Evolutionary conservation across 2,113 vertebrate species (phyloP), one percentile per base, ranked within the genome.

Genomic region (Propithecus coquereli): DNA sequence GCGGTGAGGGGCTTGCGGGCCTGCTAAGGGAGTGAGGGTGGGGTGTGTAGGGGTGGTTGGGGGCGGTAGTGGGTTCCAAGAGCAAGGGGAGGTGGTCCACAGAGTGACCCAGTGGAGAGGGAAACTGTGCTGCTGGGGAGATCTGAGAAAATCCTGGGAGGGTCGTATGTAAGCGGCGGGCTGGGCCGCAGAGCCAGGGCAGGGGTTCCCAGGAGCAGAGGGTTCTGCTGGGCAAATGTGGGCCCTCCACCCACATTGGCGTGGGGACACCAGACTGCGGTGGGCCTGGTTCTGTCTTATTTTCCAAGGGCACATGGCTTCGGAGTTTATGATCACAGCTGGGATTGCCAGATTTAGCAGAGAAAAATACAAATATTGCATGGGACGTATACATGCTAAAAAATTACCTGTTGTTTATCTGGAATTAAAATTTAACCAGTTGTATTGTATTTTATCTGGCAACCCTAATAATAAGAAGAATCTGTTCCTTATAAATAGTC

Each of bases 91-190:
- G 59, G 59, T 25, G 76, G 63, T 8, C 6, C 68, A 17, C 54
- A 7, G 2, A 6, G 12, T 6, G 40, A 10, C 27, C 54, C 70
- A 0, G 30, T 65, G 68, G 23, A 61, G 43, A 34, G 12, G 20
- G 54, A 57, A 57, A 8, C 54, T 20, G 5, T 22, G 54, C 54
- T 22, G 54, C 20, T 20, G 2, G 3, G 0, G 22, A 2, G 47
- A 37, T 40, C 14, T 0, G 1, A 4, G 14, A 37, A 6, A 10
- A 43, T n/a, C 45, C 13, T 2, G 3, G 9, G 1, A 30, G 32
- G 30, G 6, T n/a, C 71, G 6, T 30, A 0, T 6, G 22, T 18
- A 22, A 32, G 52, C 6, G 1, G 45, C 23, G 25, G 40, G 22
- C 9, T 7, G 45, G n/a, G 17, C 17, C 3, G 0, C 22, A 47